Evolutionary conservation across 2,888 invertebrate species (phyloP).

Genomic region (Tachystola acroxantha): DNA sequence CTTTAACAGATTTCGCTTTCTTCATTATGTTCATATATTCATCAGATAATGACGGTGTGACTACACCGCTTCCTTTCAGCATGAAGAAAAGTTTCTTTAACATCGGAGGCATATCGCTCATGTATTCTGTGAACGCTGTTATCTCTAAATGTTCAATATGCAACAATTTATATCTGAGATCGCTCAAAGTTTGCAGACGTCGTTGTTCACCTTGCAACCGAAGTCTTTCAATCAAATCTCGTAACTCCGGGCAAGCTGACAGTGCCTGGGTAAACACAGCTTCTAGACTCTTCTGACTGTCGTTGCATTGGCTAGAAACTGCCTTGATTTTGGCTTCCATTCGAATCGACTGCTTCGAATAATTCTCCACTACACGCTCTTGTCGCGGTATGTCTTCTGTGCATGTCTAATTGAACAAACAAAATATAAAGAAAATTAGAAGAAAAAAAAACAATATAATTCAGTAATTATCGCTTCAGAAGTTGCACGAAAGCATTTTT

Average conservation of each 20-base stretch:
- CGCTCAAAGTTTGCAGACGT: slow-evolving; percentile 57
- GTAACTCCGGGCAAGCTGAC: slow-evolving; percentile 39
- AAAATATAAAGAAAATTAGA: slow-evolving; percentile 9
- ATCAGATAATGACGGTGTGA: slow-evolving; percentile 72
- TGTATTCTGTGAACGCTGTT: slow-evolving; percentile 67
- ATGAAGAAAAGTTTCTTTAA: slow-evolving; percentile 78
- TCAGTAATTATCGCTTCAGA: too few species aligned
- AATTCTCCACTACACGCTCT: slow-evolving; percentile 55
- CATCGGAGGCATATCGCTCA: slow-evolving; percentile 70
- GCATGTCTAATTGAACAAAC: slow-evolving; percentile 49
- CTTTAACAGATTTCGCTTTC: slow-evolving; percentile 77
- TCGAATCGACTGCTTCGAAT: slow-evolving; percentile 45
- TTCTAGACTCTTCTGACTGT: slow-evolving; percentile 37
- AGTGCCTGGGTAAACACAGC: slow-evolving; percentile 39
- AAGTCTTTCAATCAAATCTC: slow-evolving; percentile 41
- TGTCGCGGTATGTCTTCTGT: slow-evolving; percentile 62
- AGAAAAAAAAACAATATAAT: neutral
- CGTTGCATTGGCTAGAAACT: slow-evolving; percentile 49
- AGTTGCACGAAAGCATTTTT: too few species aligned
- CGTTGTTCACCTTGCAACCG: slow-evolving; percentile 48
- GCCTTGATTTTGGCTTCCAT: slow-evolving; percentile 48
- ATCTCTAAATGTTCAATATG: slow-evolving; percentile 69
- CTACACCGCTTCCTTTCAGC: slow-evolving; percentile 77
- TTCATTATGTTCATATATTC: slow-evolving; percentile 80
- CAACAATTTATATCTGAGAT: slow-evolving; percentile 45